These are phyloP conservation scores for Heteromyza rotundicornis DNA, from an alignment of 2,888 invertebrate species.

Conservation along the genomic window DNA sequence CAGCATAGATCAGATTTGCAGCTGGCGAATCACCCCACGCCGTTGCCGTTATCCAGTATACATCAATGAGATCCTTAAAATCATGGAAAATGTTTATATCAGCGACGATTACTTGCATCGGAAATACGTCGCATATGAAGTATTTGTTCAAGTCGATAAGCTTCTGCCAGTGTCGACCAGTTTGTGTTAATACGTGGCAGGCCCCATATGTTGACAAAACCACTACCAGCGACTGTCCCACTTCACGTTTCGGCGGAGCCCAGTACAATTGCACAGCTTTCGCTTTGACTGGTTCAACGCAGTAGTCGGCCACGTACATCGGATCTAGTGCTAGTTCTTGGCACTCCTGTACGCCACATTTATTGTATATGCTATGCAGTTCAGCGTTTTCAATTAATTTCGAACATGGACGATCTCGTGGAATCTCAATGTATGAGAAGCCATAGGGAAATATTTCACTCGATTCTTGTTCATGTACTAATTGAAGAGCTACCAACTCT, in stretches of 20 bases:
- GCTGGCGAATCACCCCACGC: slow-evolving; percentile 36
- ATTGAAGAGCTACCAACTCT: slow-evolving; percentile 42
- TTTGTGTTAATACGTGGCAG: slow-evolving; percentile 36
- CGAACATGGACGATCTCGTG: slow-evolving; percentile 33
- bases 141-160: slow-evolving; percentile 31
- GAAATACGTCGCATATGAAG: slow-evolving; percentile 31
- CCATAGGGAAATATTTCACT: slow-evolving; percentile 41
- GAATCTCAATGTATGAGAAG: slow-evolving; percentile 30
- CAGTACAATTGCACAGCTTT: slow-evolving; percentile 32
- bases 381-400: slow-evolving; percentile 38
- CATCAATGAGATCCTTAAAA: slow-evolving; percentile 40
- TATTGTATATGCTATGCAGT: slow-evolving; percentile 39
- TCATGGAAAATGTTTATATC: slow-evolving; percentile 34
- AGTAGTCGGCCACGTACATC: slow-evolving; percentile 42
- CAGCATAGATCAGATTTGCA: slow-evolving; percentile 32
- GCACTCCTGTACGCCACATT: slow-evolving; percentile 37
- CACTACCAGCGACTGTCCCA: slow-evolving; percentile 37
- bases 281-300: slow-evolving; percentile 36
- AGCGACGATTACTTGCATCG: neutral
- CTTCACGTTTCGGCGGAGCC: slow-evolving; percentile 28
- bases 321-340: slow-evolving; percentile 51
- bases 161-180: slow-evolving; percentile 37
- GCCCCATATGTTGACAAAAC: slow-evolving; percentile 46
- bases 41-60: slow-evolving; percentile 48
- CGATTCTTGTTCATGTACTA: slow-evolving; percentile 33